A percentile compares a stretch with the other conserved stretches of the same genome.
These are phyloP conservation scores for Prionace glauca DNA, from an alignment of 2,797 vertebrate genomes.

Conservation along the genomic window DNA sequence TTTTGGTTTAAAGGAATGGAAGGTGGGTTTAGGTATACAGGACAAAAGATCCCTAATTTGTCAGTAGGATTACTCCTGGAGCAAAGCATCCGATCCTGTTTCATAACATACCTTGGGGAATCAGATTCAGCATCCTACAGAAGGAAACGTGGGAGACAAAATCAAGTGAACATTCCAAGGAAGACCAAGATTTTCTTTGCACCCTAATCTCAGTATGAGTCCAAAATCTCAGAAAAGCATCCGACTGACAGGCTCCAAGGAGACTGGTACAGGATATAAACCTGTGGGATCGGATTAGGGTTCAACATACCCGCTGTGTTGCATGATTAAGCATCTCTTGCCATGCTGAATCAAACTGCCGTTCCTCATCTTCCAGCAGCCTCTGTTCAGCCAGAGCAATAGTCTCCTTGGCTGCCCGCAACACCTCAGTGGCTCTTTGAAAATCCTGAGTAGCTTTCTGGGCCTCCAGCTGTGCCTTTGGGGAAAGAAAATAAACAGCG, in stretches of 20 bases:
- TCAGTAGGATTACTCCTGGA: too few species aligned
- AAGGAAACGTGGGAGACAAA: not conserved
- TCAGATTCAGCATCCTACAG: too few species aligned
- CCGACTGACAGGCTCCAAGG: too few species aligned
- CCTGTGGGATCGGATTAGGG: not conserved
- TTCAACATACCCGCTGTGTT: conserved; percentile 74
- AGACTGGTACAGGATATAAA: not conserved
- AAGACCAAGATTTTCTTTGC: not conserved
- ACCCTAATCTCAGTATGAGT: not conserved
- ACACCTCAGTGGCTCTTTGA: conserved; percentile 85
- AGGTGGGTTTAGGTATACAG: too few species aligned
- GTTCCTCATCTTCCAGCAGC: conserved; percentile 83
- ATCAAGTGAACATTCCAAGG: not conserved
- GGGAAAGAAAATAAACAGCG: conserved; percentile 3
- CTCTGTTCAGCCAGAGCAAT: conserved; percentile 88
- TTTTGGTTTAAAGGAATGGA: too few species aligned
- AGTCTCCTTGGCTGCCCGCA: conserved; percentile 89
- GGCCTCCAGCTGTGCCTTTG: conserved; percentile 86
- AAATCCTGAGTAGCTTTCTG: conserved; percentile 92
- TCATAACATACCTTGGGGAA: too few species aligned
- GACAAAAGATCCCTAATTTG: too few species aligned
- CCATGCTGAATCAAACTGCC: conserved; percentile 94
- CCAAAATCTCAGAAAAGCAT: not conserved
- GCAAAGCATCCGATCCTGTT: too few species aligned
- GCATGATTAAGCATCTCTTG: conserved; percentile 98